Conservation (phyloP, 92 coral and sea anemone species). For the Metridium senile region DNA sequence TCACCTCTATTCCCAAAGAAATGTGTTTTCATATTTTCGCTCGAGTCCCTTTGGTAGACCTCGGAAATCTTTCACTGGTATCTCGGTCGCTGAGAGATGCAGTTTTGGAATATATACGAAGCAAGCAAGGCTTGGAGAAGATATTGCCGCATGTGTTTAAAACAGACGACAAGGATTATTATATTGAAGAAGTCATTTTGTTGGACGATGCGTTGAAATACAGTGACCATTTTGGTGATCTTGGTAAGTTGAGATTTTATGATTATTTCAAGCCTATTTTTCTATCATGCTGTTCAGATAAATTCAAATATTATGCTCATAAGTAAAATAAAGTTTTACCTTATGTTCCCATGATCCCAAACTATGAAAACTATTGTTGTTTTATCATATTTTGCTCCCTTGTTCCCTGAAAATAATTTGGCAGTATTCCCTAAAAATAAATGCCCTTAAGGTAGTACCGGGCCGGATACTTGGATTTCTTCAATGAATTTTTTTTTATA, state of each 20-base stretch:
- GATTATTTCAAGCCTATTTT: no score
- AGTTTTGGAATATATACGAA: conserved; percentile 68
- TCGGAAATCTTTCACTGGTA: conserved; percentile 78
- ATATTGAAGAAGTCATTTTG: conserved; percentile 41
- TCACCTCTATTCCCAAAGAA: conserved; percentile 78
- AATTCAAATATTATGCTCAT: no score
- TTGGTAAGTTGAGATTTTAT: conserved; percentile 90
- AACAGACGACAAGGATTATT: conserved; percentile 27
- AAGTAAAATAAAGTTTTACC: no score
- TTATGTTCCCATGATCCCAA: no score
- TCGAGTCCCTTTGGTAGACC: conserved; percentile 64
- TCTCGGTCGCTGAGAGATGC: conserved; percentile 80
- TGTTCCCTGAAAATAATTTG: no score
- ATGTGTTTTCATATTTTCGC: conserved; percentile 73
- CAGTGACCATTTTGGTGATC: conserved; percentile 75
- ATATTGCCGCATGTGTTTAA: conserved; percentile 65
- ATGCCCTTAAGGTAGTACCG: no score
- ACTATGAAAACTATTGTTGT: no score
- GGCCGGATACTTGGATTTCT: no score
- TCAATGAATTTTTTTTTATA: no score
- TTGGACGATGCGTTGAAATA: conserved; percentile 50
- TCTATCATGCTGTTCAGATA: no score
- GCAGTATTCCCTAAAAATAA: no score
- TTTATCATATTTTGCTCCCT: no score
- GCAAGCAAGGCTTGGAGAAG: conserved; percentile 72